Evolutionary conservation across 2,113 vertebrate genomes (phyloP).

Genomic region (Mystacornis crossleyi): DNA sequence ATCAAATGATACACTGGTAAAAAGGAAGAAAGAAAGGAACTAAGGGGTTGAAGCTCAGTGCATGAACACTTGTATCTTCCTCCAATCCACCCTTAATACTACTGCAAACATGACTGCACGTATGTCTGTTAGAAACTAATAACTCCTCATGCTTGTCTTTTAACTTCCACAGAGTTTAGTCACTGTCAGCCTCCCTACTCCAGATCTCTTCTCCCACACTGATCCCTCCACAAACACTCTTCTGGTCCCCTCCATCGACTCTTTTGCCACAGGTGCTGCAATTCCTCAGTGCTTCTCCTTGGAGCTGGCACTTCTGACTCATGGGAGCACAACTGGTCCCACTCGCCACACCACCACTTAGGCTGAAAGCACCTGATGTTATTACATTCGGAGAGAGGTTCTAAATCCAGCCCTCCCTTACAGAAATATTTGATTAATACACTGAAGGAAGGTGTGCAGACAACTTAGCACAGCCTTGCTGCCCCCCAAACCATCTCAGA

Average conservation of each 20-base stretch:
- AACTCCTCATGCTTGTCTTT: not conserved
- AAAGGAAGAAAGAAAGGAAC: not conserved
- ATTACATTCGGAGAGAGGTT: not conserved
- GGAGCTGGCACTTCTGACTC: not conserved
- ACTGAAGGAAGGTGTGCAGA: not conserved
- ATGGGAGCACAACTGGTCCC: not conserved
- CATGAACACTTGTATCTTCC: not conserved
- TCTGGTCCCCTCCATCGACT: not conserved
- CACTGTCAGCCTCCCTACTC: not conserved
- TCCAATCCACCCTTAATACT: not conserved
- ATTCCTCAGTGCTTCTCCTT: not conserved
- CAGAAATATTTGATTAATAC: not conserved
- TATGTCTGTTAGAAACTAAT: not conserved
- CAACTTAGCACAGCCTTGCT: not conserved
- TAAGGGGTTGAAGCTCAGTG: not conserved
- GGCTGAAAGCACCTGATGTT: not conserved
- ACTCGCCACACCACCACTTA: not conserved
- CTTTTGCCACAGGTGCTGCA: not conserved
- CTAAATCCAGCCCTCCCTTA: not conserved
- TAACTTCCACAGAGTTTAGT: not conserved
- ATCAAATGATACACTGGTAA: not conserved
- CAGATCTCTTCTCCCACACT: not conserved
- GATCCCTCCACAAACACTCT: not conserved
- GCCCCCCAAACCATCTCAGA: not conserved
- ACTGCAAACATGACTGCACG: fast-evolving